Conservation (phyloP, 2,113 vertebrate genomes). For the Desmodus rotundus region DNA sequence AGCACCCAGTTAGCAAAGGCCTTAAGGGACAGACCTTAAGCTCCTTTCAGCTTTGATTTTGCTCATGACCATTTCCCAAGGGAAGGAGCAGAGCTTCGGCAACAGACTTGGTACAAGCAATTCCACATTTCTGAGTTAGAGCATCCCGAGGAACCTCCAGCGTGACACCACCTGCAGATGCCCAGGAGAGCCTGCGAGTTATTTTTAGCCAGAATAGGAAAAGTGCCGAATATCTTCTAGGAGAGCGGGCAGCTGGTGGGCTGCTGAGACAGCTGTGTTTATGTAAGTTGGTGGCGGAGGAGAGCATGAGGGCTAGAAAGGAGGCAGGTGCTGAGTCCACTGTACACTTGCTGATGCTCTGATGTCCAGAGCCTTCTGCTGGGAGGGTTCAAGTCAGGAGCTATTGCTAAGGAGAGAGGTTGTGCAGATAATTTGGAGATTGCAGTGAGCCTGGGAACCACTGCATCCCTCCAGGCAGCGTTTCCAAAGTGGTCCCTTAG, state of each 20-base stretch:
- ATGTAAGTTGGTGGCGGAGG: slow-evolving; percentile 51
- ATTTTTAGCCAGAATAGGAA: slow-evolving; percentile 70
- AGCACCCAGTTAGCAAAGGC: background rate
- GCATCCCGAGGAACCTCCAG: slow-evolving; percentile 15
- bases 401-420: background rate
- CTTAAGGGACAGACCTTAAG: background rate
- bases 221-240: slow-evolving; percentile 56
- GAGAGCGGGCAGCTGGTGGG: slow-evolving; percentile 64
- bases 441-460: background rate
- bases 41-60: background rate
- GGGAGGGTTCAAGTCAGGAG: background rate
- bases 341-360: background rate
- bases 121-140: background rate
- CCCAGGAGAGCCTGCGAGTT: slow-evolving; percentile 63
- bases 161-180: slow-evolving; percentile 40
- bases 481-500: background rate
- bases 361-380: background rate
- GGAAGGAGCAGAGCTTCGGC: background rate
- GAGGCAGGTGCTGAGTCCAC: background rate
- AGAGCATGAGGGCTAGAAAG: background rate
- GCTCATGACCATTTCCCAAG: background rate
- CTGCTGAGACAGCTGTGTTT: slow-evolving; percentile 76
- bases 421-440: background rate
- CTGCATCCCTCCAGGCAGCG: background rate
- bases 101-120: background rate